These are phyloP conservation scores for Suillia variegata DNA, from an alignment of 2,888 invertebrate genomes.

Conservation along the genomic window DNA sequence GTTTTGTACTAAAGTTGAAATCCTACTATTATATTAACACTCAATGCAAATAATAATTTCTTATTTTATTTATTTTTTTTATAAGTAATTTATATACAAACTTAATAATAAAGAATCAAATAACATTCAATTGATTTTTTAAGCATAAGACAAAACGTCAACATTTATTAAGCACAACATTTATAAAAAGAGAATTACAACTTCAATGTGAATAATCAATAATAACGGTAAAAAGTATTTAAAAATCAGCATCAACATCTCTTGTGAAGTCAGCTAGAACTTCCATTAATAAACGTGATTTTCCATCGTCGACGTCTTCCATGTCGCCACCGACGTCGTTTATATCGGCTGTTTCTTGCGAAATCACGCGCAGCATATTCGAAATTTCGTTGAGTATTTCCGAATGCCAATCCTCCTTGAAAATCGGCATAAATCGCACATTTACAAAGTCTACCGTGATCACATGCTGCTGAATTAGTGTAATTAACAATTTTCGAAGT, in stretches of 20 bases:
- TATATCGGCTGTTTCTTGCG: constrained; percentile 24
- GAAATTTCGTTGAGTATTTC: constrained; percentile 45
- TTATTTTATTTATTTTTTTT: too few species aligned
- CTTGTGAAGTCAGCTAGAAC: constrained; percentile 57
- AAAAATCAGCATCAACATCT: constrained; percentile 45
- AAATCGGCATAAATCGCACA: constrained; percentile 71
- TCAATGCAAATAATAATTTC: too few species aligned
- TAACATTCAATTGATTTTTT: too few species aligned
- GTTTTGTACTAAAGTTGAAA: too few species aligned
- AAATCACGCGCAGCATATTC: constrained; percentile 41
- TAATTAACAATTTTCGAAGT: constrained; percentile 61
- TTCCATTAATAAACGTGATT: constrained; percentile 59
- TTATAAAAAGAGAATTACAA: too few species aligned
- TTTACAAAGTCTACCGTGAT: constrained; percentile 68
- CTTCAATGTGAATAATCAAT: too few species aligned
- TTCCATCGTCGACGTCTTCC: constrained; percentile 40
- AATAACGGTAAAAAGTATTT: constrained; percentile 15
- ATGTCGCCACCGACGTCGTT: constrained; percentile 1
- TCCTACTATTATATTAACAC: too few species aligned
- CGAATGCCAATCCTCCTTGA: constrained; percentile 71
- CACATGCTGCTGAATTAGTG: constrained; percentile 65
- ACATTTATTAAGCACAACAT: too few species aligned
- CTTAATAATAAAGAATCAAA: too few species aligned
- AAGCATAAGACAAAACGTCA: too few species aligned
- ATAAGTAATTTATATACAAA: too few species aligned